Percentiles rank a stretch among this genome's conserved stretches.
Evolutionary conservation across 2,888 invertebrate species (phyloP).

Genomic region (Macaria notata): DNA sequence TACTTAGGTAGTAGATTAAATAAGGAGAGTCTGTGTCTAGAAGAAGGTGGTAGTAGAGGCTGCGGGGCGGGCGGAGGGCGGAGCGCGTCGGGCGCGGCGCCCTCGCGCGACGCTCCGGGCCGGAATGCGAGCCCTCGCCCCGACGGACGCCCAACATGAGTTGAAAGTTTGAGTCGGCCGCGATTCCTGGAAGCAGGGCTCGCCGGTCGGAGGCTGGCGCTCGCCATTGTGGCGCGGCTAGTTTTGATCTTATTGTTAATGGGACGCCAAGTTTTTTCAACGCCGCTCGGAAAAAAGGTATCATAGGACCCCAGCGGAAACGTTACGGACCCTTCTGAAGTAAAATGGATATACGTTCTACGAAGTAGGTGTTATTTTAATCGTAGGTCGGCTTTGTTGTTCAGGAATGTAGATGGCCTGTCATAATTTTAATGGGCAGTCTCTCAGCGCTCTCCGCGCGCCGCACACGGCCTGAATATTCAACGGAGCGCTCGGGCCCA

Average conservation of each 20-base stretch:
- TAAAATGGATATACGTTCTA: slow-evolving; percentile 79
- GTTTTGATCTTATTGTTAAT: slow-evolving; percentile 82
- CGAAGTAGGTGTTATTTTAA: slow-evolving; percentile 81
- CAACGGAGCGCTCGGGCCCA: slow-evolving; percentile 39
- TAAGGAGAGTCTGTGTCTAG: too few relatives aligned
- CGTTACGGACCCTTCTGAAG: slow-evolving; percentile 79
- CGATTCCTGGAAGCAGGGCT: slow-evolving; percentile 73
- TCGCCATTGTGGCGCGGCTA: slow-evolving; percentile 79
- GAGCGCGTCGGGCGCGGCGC: slow-evolving; percentile 36
- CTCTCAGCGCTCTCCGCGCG: slow-evolving; percentile 65
- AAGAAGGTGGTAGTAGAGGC: not conserved
- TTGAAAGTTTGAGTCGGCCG: slow-evolving; percentile 74
- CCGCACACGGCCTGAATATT: slow-evolving; percentile 68
- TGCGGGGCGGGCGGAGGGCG: not conserved
- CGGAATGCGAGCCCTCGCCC: slow-evolving; percentile 71
- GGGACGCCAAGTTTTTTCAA: slow-evolving; percentile 81
- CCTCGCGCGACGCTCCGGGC: slow-evolving; percentile 34
- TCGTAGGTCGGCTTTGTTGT: slow-evolving; percentile 79
- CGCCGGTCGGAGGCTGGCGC: slow-evolving; percentile 76
- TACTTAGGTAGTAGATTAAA: too few relatives aligned
- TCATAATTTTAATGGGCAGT: slow-evolving; percentile 79
- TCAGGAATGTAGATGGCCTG: slow-evolving; percentile 80
- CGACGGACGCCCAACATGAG: slow-evolving; percentile 76
- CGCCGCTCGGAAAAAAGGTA: slow-evolving; percentile 74
- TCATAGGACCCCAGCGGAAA: slow-evolving; percentile 80